A percentile compares a stretch with the other conserved stretches of the same genome.
phyloP scores from a whole-genome alignment of 2,113 vertebrate genomes.

The Ctenodactylus gundi region DNA sequence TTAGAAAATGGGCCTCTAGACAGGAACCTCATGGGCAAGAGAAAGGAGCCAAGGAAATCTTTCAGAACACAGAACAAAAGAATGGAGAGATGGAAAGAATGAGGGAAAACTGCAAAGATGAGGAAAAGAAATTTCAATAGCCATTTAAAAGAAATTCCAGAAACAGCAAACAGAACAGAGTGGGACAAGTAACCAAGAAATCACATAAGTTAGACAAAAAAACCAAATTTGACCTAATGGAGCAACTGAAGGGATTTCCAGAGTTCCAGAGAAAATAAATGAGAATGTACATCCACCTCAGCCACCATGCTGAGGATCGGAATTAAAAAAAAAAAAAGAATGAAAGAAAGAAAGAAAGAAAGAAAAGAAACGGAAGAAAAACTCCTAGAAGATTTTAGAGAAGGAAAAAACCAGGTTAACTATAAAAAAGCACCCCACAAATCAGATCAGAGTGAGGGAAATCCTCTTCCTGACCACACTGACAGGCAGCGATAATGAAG shows the following conservation, averaged over 20 bases:
- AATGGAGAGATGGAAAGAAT: background rate
- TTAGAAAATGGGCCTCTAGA: background rate
- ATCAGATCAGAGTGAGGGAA: background rate
- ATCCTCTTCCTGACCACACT: background rate
- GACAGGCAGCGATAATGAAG: background rate
- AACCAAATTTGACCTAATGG: background rate
- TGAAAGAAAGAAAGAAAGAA: no score
- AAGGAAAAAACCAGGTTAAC: background rate
- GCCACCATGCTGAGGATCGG: background rate
- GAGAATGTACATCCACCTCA: background rate
- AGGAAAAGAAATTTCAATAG: constrained; percentile 10
- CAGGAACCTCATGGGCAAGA: background rate
- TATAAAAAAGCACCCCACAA: background rate
- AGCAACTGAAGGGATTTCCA: background rate
- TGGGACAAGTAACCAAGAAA: constrained; percentile 4
- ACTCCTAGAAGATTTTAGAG: background rate
- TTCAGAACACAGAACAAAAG: background rate
- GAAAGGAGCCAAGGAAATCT: background rate
- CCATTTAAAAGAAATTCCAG: background rate
- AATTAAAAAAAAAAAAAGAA: constrained; percentile 9
- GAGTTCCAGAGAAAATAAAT: background rate
- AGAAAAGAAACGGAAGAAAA: no score
- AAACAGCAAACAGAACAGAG: background rate
- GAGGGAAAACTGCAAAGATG: background rate
- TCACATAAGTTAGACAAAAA: background rate